Base-by-base conservation (phyloP, 2,113 vertebrate genomes). In the Tyrannus savana region DNA sequence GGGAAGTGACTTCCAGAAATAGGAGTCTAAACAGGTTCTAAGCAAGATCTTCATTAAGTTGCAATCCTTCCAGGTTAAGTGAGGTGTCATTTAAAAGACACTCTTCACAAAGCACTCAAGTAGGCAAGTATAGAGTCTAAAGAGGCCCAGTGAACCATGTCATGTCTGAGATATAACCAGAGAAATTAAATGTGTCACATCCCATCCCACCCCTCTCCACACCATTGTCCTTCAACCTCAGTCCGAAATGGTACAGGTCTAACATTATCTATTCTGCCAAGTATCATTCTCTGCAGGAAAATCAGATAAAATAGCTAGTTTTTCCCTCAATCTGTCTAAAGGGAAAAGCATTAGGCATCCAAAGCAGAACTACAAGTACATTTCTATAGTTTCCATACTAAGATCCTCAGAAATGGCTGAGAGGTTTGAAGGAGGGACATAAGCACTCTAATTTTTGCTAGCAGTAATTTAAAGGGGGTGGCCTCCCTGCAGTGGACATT, bases 141-240 rank as follows among this genome's bases (percentile, higher is more conserved):
- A 82, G 21, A 52, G 28, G n/a, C 14, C 14, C 5, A 8, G 27
- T n/a, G 39, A 85, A 39, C 14, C 11, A 22, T 5, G 7, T 41
- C 16, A 52, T 3, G 2, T 19, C 13, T 47, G 52, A 30, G 22
- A 60, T 14, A 25, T 2, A 90, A 37, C 1, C 23, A 52, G 33
- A 82, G 42, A 93, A 71, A 74, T 41, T 9, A 41, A 55, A 35
- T 31, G 16, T 62, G 47, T 55, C 41, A 35, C 5, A 31, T 55
- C 41, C 35, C 30, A 31, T 10, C 41, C n/a, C 11, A 10, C 9
- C 3, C 2, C 19, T 19, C 46, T 16, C 5, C 18, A 6, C 0
- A 0, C 28, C 8, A 8, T 37, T 66, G 41, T 53, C 52, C 19
- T 23, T n/a, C 56, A 87, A 68, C 22, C 66, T 67, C n/a, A 66